Evolutionary conservation across 2,888 invertebrate genomes (phyloP), one percentile per base, ranked within the genome.

Genomic region (Parnassius apollo): DNA sequence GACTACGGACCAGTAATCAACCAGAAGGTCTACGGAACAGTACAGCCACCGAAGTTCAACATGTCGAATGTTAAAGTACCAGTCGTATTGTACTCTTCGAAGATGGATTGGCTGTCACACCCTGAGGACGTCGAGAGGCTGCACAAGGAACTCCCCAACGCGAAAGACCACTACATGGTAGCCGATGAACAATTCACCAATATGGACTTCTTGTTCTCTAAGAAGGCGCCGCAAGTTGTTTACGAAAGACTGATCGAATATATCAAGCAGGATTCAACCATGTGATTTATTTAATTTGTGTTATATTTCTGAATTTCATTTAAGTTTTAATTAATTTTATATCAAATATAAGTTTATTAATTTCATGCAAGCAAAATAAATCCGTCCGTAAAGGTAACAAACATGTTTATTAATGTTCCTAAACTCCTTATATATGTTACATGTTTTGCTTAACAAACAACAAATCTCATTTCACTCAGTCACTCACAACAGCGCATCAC

Each of bases 81-180:
- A 1, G 88, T 92, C 22, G 77, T 76, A 1, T 70, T 93, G 57
- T 88, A 85, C 80, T 84, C 82, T 77, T 84, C 86, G 63, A 81
- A 83, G 13, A 93, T 94, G 55, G 96, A 96, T 82, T 94, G 94
- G 93, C 81, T 96, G 57, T 93, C 95, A 18, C 86, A 92, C 64
- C 92, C 93, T 53, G 81, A 82, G 71, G 95, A 95, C 68, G 94
- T 95, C 1, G 78, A 91, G 49, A 87, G 88, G 53, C 79, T 95
- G 66, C 86, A 89, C 57, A 77, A 80, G 7, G 87, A 92, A 68
- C 85, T 96, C 50, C 93, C 94, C 57, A 92, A 93, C 72, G 88
- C 93, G 9, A 81, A 85, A 63, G 93, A 92, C 58, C 87, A 88
- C 69, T 91, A 92, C 82, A 82, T 91, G 70, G 93, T 95, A 50